Percentiles rank a stretch among this genome's conserved stretches.
Conservation (phyloP, 2,113 vertebrate genomes). For the Xiphophorus maculatus region DNA sequence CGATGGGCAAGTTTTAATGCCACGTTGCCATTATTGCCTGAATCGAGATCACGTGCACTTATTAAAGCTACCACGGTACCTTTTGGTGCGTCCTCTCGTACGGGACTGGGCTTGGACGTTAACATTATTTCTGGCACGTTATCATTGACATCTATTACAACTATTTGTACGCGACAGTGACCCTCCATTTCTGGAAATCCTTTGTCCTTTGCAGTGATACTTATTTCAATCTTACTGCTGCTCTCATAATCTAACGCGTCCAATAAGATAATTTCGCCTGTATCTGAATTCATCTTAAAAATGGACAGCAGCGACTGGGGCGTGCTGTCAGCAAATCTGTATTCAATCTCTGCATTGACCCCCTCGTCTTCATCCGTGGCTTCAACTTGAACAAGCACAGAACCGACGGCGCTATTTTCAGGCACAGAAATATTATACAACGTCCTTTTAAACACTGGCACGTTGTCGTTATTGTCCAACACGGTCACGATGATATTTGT, state of each 20-base stretch:
- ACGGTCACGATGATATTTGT: constrained; percentile 57
- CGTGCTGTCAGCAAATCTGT: constrained; percentile 64
- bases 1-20: constrained; percentile 69
- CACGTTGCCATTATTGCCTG: constrained; percentile 59
- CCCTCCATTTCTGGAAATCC: constrained; percentile 76
- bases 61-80: constrained; percentile 71
- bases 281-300: constrained; percentile 47
- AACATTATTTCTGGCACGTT: constrained; percentile 82
- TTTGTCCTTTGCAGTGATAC: constrained; percentile 69
- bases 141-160: constrained; percentile 79
- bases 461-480: constrained; percentile 87
- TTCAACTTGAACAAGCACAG: constrained; percentile 77
- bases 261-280: constrained; percentile 61
- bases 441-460: constrained; percentile 81
- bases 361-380: constrained; percentile 76
- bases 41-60: constrained; percentile 59
- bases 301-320: constrained; percentile 29
- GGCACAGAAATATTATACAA: constrained; percentile 80
- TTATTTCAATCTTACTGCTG: constrained; percentile 40
- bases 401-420: constrained; percentile 79
- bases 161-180: constrained; percentile 62
- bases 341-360: constrained; percentile 67
- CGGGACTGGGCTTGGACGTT: constrained; percentile 61
- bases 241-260: constrained; percentile 64
- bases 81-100: constrained; percentile 50